Conservation (phyloP, 2,797 vertebrate genomes). For the Enteromius trimaculatus region DNA sequence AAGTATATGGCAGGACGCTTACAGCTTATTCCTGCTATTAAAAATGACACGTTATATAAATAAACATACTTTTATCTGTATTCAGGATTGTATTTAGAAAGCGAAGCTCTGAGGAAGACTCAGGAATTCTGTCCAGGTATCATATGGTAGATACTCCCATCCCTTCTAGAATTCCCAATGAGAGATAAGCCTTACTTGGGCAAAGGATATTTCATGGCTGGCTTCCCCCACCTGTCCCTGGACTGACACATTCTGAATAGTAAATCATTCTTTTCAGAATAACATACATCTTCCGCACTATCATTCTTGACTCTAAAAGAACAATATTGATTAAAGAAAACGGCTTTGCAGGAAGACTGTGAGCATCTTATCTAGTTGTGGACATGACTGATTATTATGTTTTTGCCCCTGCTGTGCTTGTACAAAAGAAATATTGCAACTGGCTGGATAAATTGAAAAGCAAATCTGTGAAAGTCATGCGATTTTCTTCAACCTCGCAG, state of each 20-base stretch:
- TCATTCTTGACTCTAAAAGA: not conserved
- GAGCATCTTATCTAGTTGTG: not conserved
- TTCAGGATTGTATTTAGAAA: not conserved
- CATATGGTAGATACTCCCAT: conserved; percentile 61
- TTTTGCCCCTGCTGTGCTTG: not conserved
- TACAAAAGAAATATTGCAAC: not conserved
- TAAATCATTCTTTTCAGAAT: conserved; percentile 56
- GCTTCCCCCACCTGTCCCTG: conserved; percentile 74
- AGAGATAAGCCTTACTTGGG: conserved; percentile 77
- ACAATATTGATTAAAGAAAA: conserved; percentile 34
- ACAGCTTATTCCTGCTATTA: not conserved
- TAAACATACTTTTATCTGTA: not conserved
- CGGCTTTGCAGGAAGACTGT: not conserved
- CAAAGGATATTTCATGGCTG: conserved; percentile 77
- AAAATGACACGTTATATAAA: not conserved
- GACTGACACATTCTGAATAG: conserved; percentile 71
- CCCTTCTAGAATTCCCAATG: conserved; percentile 66
- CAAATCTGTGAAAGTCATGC: not conserved
- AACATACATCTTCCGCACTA: conserved; percentile 27
- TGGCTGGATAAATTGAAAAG: not conserved
- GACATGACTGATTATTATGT: conserved; percentile 10
- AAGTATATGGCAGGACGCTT: not conserved
- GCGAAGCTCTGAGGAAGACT: conserved; percentile 62
- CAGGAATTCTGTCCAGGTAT: conserved; percentile 48
- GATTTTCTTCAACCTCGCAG: not conserved